Base-by-base conservation (phyloP, 2,888 invertebrate genomes). In the Agelastica alni region DNA sequence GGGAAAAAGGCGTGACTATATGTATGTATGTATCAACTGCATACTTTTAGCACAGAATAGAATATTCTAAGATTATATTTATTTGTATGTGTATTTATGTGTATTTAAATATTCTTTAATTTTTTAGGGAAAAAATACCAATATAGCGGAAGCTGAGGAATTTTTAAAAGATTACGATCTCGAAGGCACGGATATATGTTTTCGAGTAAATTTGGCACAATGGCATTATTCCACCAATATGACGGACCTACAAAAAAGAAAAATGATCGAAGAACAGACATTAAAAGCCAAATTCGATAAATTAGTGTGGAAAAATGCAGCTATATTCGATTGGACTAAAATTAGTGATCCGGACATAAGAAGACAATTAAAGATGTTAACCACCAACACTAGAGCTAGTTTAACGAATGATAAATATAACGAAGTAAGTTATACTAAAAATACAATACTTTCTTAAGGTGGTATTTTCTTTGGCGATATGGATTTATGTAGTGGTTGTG, bases 211-310 rank as follows among this genome's bases (percentile, higher is more conserved):
- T 43, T 83, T 82, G 61, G 83, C 87, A 0, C 87, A 88, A 69
- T 90, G 90, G 89, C 82, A 82, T 51, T 90, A 86, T 69, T 86
- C 87, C 4, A 89, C 89, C 4, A 90, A 90, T 72, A 85, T 88
- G 60, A 89, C 89, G 0, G 88, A 89, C 45, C 75, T 76, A 58
- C 89, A 88, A 74, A 83, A 85, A 2, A 79, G 87, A 1, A 78
- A 84, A 45, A 89, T 89, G 88, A 72, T 84, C 1, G 88, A 89
- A 53, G 87, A 87, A 65, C 81, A 89, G 74, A 83, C 84, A 1
- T 74, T 87, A 3, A 85, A 86, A 69, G 80, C 85, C 51, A 88
- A 88, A 75, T 90, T 91, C 66, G 87, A 89, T 66, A 81, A 86
- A 67, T 79, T 87, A 0, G 87, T 89, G 0, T 91, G 90, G 87